Conservation (phyloP, 2,113 vertebrate species). For the Colius striatus region DNA sequence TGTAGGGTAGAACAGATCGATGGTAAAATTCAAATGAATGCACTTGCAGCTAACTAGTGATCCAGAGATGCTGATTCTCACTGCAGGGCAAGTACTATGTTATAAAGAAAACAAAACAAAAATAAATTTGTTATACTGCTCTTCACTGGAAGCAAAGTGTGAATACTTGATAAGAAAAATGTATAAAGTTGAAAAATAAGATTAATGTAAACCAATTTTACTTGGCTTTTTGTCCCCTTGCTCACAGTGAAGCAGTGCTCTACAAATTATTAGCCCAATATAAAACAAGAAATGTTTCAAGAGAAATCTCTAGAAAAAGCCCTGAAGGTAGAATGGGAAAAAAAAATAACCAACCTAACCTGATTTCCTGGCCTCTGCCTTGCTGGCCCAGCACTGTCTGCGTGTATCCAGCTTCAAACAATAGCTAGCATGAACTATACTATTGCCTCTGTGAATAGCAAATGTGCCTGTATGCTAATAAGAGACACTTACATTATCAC, state of each 20-base stretch:
- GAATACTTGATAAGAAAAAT: constrained; percentile 53
- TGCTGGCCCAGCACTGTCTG: neutral
- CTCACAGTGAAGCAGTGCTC: neutral
- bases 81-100: constrained; percentile 34
- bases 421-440: neutral
- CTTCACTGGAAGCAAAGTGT: constrained; percentile 47
- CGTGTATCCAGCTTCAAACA: neutral
- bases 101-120: constrained; percentile 61
- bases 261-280: neutral
- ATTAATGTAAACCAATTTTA: neutral
- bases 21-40: constrained; percentile 28
- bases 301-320: constrained; percentile 15
- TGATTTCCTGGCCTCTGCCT: neutral
- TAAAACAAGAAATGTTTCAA: neutral
- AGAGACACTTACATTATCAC: neutral
- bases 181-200: constrained; percentile 24
- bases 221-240: neutral
- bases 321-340: neutral
- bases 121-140: constrained; percentile 49
- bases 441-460: fast-evolving
- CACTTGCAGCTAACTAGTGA: constrained; percentile 6
- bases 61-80: constrained; percentile 22
- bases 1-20: constrained; percentile 29
- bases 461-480: fast-evolving
- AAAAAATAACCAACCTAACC: fast-evolving